Evolutionary conservation across 2,888 invertebrate genomes (phyloP), one percentile per base, ranked within the genome.

Genomic region (Adelognathus sp.): DNA sequence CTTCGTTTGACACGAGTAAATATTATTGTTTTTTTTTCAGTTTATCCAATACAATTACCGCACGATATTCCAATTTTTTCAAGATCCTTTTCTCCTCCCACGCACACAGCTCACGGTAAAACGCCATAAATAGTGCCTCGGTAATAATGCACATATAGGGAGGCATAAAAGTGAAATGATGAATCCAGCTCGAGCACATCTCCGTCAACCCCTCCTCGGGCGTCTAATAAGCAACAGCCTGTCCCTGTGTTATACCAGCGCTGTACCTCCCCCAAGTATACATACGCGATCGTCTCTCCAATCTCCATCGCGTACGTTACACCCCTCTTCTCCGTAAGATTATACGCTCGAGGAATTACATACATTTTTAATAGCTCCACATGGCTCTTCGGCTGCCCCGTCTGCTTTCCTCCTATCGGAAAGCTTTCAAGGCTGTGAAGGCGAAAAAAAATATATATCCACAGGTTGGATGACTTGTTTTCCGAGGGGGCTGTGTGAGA

Each of bases 311-410:
- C 27, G 31, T 39, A 21, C 46, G 54, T 64, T 56, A 50, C 67
- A 63, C 41, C 76, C 70, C 75, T 69, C 66, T 70, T 73, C 77
- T 69, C 33, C 11, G 76, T 73, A 71, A 81, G 76, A 80, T 82
- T 82, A 83, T 77, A 66, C 81, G 75, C 77, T 76, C 81, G 81
- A 81, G 82, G 83, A 85, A 85, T 85, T 84, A 82, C 84, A 84
- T 86, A 83, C 83, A 86, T 86, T 85, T 86, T 86, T 86, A 86
- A 86, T 84, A 81, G 80, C 74, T 80, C 82, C 80, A 81, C 83
- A 81, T 79, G 82, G 81, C 81, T 81, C 80, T 76, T 66, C 52
- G 39, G 63, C 80, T 33, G 18, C 11, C 21, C 77, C 64, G 70
- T 64, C 69, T 66, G 72, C 79, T 85, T 84, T 76, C 73, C 78